Evolutionary conservation across 2,113 vertebrate genomes (phyloP), one percentile per base, ranked within the genome.

Genomic region (Arenaria interpres): DNA sequence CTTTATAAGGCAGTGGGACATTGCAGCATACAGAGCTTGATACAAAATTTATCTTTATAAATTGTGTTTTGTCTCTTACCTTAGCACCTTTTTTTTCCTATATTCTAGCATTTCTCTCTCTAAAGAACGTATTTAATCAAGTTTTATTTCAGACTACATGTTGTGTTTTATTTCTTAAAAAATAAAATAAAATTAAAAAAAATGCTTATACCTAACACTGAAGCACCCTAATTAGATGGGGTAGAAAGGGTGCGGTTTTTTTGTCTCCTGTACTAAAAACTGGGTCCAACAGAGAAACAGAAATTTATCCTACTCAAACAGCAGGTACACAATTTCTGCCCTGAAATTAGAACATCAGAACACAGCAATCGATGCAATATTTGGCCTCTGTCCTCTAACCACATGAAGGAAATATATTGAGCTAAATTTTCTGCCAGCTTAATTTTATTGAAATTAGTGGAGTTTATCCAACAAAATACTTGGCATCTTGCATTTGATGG

Each of bases 361-460:
- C 56, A 60, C 15, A 64, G 86, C 84, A 41, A 92, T 97, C 85
- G 21, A 85, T 84, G 77, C 37, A 63, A 88, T 88, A 88, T 94
- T 95, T 92, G 90, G 88, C 94, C 83, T 88, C 67, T 85, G 64
- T 92, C 84, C 86, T 95, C 89, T 78, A 72, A 83, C 68, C 73
- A 85, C 85, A 95, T 92, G 89, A 96, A 96, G 90, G 69, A 97
- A 94, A 90, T 92, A 80, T 60, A 93, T 90, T 50, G 71, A 90
- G 73, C 73, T 92, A 91, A 93, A 94, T 91, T 93, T 90, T 88
- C 69, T 94, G 71, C 87, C 84, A 93, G 81, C 91, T 89, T 95
- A 92, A 96, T 96, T 94, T 95, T 92, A 96, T 80, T 96, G 91
- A 95, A 97, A 96, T 96, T 92, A 96, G 87, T 93, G 95, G 94